phyloP scores from a whole-genome alignment of 2,888 invertebrate species.

The Lasioglossum marginatum region DNA sequence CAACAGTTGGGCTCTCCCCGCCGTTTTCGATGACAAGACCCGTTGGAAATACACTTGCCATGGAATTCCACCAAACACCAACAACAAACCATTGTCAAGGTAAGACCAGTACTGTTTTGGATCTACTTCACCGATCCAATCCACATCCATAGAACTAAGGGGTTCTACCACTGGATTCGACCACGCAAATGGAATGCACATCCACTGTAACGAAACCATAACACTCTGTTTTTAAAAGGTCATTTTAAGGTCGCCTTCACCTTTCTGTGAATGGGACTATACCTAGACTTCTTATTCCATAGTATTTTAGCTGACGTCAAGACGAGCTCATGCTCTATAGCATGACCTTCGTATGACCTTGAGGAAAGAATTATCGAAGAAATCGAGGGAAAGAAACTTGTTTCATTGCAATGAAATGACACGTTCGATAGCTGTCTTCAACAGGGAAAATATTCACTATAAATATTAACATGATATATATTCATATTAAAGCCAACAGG shows the following conservation, averaged over 20 bases:
- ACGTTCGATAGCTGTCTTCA: neutral
- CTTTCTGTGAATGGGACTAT: neutral
- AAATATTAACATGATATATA: no score
- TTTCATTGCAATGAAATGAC: neutral
- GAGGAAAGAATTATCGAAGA: neutral
- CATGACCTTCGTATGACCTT: neutral
- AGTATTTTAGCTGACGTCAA: neutral
- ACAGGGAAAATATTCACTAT: neutral
- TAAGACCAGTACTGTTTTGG: slow-evolving; percentile 92
- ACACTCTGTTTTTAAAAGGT: neutral
- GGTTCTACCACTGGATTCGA: slow-evolving; percentile 93
- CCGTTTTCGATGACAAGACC: slow-evolving; percentile 98
- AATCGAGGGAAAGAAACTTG: neutral
- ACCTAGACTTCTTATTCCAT: neutral
- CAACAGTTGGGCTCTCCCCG: slow-evolving; percentile 95
- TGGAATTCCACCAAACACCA: slow-evolving; percentile 98
- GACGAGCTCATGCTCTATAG: neutral
- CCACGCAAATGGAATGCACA: slow-evolving; percentile 99
- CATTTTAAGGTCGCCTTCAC: neutral
- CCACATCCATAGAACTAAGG: slow-evolving; percentile 92
- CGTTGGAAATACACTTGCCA: slow-evolving; percentile 99
- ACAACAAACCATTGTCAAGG: slow-evolving; percentile 93
- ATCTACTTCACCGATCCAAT: slow-evolving; percentile 94
- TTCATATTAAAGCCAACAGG: neutral
- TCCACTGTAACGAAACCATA: slow-evolving; percentile 88